Percentiles rank a stretch among this genome's conserved stretches.
phyloP scores from a whole-genome alignment of 2,888 invertebrate species.

The Lasioglossum marginatum region DNA sequence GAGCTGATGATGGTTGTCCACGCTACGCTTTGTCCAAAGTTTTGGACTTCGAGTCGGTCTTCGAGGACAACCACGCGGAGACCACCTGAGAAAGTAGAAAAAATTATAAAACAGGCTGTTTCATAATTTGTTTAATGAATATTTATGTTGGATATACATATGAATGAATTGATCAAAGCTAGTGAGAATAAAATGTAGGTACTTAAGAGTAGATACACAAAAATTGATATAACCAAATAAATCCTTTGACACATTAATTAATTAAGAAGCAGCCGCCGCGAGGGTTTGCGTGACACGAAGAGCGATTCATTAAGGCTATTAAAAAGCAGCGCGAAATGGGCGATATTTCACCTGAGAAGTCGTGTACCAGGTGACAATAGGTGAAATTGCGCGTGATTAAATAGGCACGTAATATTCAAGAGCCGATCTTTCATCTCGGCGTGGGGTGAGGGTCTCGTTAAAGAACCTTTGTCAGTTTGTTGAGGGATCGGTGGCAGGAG shows the following conservation, averaged over 20 bases:
- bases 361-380: constrained; percentile 28
- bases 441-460: constrained; percentile 39
- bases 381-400: constrained; percentile 48
- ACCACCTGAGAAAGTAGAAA: neutral
- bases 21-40: constrained; percentile 37
- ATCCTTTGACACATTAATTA: too few relatives aligned
- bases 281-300: neutral
- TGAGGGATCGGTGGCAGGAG: constrained; percentile 40
- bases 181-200: too few relatives aligned
- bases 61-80: neutral
- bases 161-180: too few relatives aligned
- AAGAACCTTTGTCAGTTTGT: constrained; percentile 62
- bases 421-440: constrained; percentile 50
- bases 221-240: too few relatives aligned
- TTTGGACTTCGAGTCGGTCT: constrained; percentile 27
- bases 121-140: neutral
- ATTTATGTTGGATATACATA: too few relatives aligned
- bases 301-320: neutral
- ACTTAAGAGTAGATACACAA: too few relatives aligned
- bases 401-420: constrained; percentile 41
- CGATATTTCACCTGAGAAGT: constrained; percentile 11
- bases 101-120: neutral
- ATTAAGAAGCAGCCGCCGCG: too few relatives aligned
- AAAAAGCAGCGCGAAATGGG: neutral
- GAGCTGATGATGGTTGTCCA: constrained; percentile 26